These are phyloP conservation scores for Myathropa florea DNA, from an alignment of 2,888 invertebrate species.

Conservation along the genomic window DNA sequence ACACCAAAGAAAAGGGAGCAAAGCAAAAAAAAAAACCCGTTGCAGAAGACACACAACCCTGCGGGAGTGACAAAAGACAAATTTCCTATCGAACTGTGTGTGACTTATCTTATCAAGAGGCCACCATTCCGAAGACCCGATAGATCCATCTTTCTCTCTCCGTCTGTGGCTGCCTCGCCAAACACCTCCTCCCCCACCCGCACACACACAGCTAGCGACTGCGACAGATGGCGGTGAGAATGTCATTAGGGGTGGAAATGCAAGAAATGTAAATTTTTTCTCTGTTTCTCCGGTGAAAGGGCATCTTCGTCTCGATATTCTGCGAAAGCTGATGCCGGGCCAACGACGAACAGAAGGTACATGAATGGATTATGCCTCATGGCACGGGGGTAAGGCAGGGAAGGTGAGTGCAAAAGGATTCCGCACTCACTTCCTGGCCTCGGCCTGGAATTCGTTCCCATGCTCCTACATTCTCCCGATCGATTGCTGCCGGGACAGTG, in stretches of 20 bases:
- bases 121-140: constrained; percentile 8
- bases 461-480: background rate
- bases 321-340: constrained; percentile 15
- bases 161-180: background rate
- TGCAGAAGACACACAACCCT: background rate
- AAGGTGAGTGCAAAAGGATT: constrained; percentile 15
- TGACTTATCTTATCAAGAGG: constrained; percentile 67
- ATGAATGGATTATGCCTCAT: constrained; percentile 18
- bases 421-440: constrained; percentile 2
- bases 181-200: too few species aligned
- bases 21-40: background rate
- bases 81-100: constrained; percentile 64
- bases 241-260: constrained; percentile 51
- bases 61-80: constrained; percentile 56
- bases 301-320: background rate
- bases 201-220: background rate
- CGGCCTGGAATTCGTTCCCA: background rate
- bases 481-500: background rate
- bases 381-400: background rate
- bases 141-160: constrained; percentile 4
- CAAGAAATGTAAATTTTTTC: constrained; percentile 41
- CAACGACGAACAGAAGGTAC: constrained; percentile 34
- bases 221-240: constrained; percentile 55
- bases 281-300: background rate
- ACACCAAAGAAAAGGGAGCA: background rate